phyloP scores from a whole-genome alignment of 2,888 invertebrate species.

The Caenorhabditis plicata region DNA sequence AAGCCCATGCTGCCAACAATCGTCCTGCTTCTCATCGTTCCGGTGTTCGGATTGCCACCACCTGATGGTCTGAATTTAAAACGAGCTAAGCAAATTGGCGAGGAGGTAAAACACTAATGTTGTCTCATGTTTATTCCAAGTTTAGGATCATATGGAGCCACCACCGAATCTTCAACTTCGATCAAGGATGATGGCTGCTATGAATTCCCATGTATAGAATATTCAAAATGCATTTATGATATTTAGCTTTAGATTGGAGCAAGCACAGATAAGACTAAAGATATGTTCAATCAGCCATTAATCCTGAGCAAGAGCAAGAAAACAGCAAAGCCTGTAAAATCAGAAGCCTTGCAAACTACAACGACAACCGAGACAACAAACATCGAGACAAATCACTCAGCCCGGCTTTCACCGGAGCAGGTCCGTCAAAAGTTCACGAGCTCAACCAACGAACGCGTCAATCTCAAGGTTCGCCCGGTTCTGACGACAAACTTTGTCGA shows the following conservation, averaged over 20 bases:
- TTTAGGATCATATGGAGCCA: conserved; percentile 7
- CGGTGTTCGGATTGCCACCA: conserved; percentile 7
- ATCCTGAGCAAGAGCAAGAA: conserved; percentile 16
- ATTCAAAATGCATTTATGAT: neutral
- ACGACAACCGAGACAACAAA: neutral
- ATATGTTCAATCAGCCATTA: conserved; percentile 24
- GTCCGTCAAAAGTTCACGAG: conserved; percentile 27
- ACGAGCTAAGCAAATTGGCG: conserved; percentile 27
- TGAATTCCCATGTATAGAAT: conserved; percentile 42
- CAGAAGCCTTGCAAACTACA: conserved; percentile 7
- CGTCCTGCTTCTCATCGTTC: neutral
- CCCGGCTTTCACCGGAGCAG: conserved; percentile 22
- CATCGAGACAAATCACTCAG: conserved; percentile 1
- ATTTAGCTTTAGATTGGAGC: conserved; percentile 10
- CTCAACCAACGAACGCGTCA: conserved; percentile 40
- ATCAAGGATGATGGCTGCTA: conserved; percentile 58
- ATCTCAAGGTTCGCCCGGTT: conserved; percentile 54
- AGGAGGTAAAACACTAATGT: conserved; percentile 8
- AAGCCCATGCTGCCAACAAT: neutral
- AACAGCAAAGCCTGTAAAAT: conserved; percentile 11
- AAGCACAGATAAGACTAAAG: conserved; percentile 10
- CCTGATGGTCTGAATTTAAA: conserved; percentile 27
- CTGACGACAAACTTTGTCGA: conserved; percentile 60
- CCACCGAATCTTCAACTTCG: conserved; percentile 57
- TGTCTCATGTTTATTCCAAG: neutral